Evolutionary conservation across 2,113 vertebrate genomes (phyloP), one percentile per base, ranked within the genome.

Genomic region (Scatophagus argus): DNA sequence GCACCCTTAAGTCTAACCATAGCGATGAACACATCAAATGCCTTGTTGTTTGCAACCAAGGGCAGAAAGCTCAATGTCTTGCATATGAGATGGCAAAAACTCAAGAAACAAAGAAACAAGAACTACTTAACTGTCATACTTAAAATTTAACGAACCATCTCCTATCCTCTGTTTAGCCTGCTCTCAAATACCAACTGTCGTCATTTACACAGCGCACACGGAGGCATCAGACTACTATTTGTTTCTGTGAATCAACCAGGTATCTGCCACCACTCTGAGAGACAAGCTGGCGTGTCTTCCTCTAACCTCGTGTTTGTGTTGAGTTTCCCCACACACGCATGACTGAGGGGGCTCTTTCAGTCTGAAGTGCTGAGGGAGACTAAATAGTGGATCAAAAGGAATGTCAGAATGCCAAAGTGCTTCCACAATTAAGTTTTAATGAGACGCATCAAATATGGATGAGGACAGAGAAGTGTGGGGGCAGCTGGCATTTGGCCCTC

Each of bases 371-470:
- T 78, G 76, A 82, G 77, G 76, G 67, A 75, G 86, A 74, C 66
- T 80, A 81, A 90, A 90, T 60, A 77, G 80, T 47, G 77, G 84
- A 88, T 87, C 84, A 83, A 71, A 84, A 74, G 84, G 79, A 85
- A 83, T 79, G 71, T 83, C 83, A 60, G 82, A 78, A 84, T 74
- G 78, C 79, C 69, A 52, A 84, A 90, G 87, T 73, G 83, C 86
- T 85, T 86, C 85, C 81, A 85, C 70, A 31, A 85, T 93, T 72
- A 91, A 91, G 56, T 82, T 92, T 92, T 91, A 88, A 94, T 92
- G 89, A 93, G 70, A 70, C 9, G 2, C 69, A 91, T 92, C 79
- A 91, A 92, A 88, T 84, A 91, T 92, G 85, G 59, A 91, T 87
- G 91, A 93, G 75, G 69, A 88, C 71, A 46, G 87, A 85, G 85